A percentile compares a stretch with the other conserved stretches of the same genome.
phyloP scores from a whole-genome alignment of 2,888 invertebrate species.

The Erpobdella octoculata region DNA sequence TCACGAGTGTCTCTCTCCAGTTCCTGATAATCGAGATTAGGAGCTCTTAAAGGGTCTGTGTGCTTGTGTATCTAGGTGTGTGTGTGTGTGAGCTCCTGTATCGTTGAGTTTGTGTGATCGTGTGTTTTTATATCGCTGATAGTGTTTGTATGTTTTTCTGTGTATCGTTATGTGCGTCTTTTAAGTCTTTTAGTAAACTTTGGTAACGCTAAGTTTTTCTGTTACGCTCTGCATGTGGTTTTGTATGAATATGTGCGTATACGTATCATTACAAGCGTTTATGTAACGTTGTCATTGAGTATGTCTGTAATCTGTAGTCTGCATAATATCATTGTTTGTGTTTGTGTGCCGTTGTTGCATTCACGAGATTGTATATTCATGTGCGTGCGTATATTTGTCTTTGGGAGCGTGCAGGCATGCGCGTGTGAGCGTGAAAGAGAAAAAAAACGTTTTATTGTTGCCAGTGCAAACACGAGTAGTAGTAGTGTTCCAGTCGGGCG shows the following conservation, averaged over 20 bases:
- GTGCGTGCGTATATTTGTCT: neutral
- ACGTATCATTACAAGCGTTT: no score
- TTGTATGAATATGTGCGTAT: neutral
- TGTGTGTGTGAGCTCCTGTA: neutral
- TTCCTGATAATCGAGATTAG: slow-evolving; percentile 11
- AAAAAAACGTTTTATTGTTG: no score
- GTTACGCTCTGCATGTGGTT: no score
- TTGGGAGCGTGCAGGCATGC: neutral
- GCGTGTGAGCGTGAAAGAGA: neutral
- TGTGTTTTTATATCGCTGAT: neutral
- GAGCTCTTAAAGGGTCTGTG: neutral
- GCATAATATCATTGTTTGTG: no score
- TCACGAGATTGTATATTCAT: neutral
- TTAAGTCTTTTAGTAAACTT: no score
- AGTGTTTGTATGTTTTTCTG: neutral
- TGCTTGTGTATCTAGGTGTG: neutral
- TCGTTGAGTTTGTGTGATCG: neutral
- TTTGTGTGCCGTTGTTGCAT: no score
- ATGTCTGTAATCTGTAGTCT: no score
- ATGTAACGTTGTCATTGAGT: no score
- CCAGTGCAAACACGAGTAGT: no score
- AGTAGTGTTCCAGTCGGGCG: no score
- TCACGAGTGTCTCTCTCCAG: slow-evolving; percentile 3
- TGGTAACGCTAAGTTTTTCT: no score
- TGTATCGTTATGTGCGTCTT: no score